These are phyloP conservation scores for Thereva nobilitata DNA, from an alignment of 2,888 invertebrate species.

Conservation along the genomic window DNA sequence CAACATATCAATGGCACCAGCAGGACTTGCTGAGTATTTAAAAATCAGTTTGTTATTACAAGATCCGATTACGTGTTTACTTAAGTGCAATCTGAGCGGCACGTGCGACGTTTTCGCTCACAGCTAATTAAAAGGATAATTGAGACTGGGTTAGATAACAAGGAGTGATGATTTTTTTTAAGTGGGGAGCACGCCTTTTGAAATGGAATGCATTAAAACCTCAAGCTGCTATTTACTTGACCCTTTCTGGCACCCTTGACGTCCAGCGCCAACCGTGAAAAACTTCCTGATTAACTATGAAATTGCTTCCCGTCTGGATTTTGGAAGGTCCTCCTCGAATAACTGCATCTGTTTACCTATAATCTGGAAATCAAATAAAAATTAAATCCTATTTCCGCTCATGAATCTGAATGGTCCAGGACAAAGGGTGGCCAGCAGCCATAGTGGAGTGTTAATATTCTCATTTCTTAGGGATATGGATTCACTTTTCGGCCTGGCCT, in stretches of 20 bases:
- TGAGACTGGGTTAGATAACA: no score
- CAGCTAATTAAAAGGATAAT: no score
- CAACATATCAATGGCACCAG: no score
- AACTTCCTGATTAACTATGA: conserved; percentile 31
- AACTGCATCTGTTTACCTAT: conserved; percentile 40
- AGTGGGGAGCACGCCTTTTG: no score
- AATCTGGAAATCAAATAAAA: conserved; percentile 41
- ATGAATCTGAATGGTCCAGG: conserved; percentile 37
- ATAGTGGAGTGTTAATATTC: conserved; percentile 25
- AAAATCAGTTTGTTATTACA: neutral
- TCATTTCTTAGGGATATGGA: neutral
- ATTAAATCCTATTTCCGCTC: conserved; percentile 41
- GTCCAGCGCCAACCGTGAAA: conserved; percentile 13
- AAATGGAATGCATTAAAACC: conserved; percentile 39
- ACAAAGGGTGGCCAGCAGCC: conserved; percentile 19
- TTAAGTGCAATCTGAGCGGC: neutral
- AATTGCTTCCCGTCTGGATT: conserved; percentile 19
- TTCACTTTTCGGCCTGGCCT: conserved; percentile 1
- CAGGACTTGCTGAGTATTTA: neutral
- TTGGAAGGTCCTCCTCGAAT: conserved; percentile 16
- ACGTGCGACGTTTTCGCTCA: neutral
- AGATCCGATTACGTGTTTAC: neutral
- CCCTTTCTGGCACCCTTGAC: conserved; percentile 37
- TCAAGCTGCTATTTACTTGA: conserved; percentile 41
- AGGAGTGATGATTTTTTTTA: no score